Conservation (phyloP, 2,797 vertebrate genomes). For the Pangasius macronema region DNA sequence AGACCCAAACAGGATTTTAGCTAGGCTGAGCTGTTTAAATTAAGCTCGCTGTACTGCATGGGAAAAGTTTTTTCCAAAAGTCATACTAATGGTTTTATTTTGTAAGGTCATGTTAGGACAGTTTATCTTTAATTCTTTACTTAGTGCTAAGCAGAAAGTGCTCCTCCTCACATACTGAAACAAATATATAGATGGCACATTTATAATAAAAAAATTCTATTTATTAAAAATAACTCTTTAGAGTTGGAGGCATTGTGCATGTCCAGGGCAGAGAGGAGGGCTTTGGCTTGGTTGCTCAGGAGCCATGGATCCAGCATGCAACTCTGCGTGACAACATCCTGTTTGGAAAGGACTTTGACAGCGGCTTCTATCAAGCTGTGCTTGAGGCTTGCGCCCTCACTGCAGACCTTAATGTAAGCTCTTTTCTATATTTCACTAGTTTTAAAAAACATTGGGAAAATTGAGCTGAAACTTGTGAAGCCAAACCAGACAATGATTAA, state of each 20-base stretch:
- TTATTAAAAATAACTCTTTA: slow-evolving; percentile 51
- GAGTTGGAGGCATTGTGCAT: slow-evolving; percentile 75
- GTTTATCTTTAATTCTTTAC: not conserved
- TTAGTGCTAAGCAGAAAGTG: not conserved
- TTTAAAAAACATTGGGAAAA: not conserved
- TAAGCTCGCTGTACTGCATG: not conserved
- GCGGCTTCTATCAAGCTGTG: slow-evolving; percentile 81
- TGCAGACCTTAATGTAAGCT: slow-evolving; percentile 86
- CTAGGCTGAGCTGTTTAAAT: not conserved
- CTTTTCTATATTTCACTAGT: not conserved
- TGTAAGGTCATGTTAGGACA: not conserved
- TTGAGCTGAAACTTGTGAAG: not conserved
- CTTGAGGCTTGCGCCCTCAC: slow-evolving; percentile 89
- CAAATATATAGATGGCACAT: not conserved
- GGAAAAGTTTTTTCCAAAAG: not conserved
- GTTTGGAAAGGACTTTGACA: slow-evolving; percentile 85
- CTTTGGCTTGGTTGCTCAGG: slow-evolving; percentile 88
- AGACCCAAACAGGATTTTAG: not conserved
- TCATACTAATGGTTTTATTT: not conserved
- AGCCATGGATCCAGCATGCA: slow-evolving; percentile 95
- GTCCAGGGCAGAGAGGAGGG: slow-evolving; percentile 79
- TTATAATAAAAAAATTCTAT: not conserved
- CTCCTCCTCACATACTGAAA: not conserved
- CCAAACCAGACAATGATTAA: not conserved
- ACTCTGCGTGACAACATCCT: slow-evolving; percentile 92